Base-by-base conservation (phyloP, 2,797 vertebrate genomes). In the Acanthurus lineatus region DNA sequence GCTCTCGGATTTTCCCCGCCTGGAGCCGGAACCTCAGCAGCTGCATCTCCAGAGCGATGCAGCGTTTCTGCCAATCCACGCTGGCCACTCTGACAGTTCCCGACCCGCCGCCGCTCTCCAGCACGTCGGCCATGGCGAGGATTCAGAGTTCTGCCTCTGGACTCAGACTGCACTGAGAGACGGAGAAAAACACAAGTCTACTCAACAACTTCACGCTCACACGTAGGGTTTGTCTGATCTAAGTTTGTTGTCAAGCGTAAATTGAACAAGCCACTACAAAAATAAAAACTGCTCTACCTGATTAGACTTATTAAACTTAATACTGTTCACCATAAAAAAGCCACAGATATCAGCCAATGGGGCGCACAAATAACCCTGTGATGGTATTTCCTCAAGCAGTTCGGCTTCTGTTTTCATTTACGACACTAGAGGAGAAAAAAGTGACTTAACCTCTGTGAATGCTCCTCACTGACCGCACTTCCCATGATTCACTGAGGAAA, bases 21-120 rank as follows among this genome's bases (percentile, higher is more conserved):
- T 99, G 97, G 19, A 98, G 94, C 56, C 97, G 96, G 91, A 99
- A 99, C 86, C 95, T 95, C 92, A 97, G 96, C 81, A 99, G 97
- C 92, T 99, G 98, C 65, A 96, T 96, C 90, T 99, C 97, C 87
- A 99, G 84, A 0, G 93, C 91, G 16, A 97, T 82, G 86, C 97
- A 99, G 73, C 97, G 95, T 62, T 98, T 97, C 91, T 98, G 97
- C 98, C 97, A 99, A 85, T 98, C 96, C 80, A 96, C 89, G 58
- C 77, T 77, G 63, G 89, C 76, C 42, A 80, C 72, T 40, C 82
- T 84, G n/a, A 90, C 87, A 0, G 77, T 71, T 65, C 87, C 92
- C 0, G 88, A 69, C 40, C 74, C 91, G 49, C 85, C 80, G 10
- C 40, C 40, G 40, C 89, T 92, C 75, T 97, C 97, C 90, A 95